Base-by-base conservation (phyloP, 2,113 vertebrate species). In the Probosciger aterrimus region DNA sequence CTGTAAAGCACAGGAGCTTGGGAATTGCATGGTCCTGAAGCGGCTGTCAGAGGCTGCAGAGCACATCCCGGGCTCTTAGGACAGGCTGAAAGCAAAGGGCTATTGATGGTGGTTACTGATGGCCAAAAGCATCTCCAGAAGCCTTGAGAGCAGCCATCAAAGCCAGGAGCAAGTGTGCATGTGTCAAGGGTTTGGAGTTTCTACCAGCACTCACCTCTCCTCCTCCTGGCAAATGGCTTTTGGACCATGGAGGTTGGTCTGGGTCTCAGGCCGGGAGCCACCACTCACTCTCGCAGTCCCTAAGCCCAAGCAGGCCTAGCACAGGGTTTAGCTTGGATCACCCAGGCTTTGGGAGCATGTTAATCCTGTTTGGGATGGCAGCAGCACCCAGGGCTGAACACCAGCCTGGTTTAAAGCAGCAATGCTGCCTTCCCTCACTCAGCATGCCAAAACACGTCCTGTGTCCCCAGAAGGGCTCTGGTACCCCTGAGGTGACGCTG, bases 1-100 rank as follows among this genome's bases (percentile, higher is more conserved):
- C 73, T 0, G 2, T 25, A 8, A 3, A 73, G 22, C 6, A 1
- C 1, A 6, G 1, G 62, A 82, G 68, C 37, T 10, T 1, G 20
- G 74, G 55, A 53, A 55, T 1, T 3, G 9, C 2, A 0, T 1
- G 14, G 18, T 43, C 65, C 55, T n/a, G 37, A 25, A 85, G 50
- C 1, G 30, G 12, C 76, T 70, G 19, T 4, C 0, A 2, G 18
- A 55, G 60, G 30, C 46, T 52, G 19, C 28, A 35, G 39, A 77
- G 77, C 59, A 35, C 39, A 41, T 3, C 39, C 50, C 2, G 0
- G 31, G 91, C 59, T 68, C 62, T 31, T 2, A 1, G 2, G 41
- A 25, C 19, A 8, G 52, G 53, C 43, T n/a, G 55, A 55, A 44
- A 73, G 71, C 53, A 55, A 69, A 20, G 6, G 1, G 60, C 15